Evolutionary conservation across 2,113 vertebrate species (phyloP).

Genomic region (Ptyas mucosa): DNA sequence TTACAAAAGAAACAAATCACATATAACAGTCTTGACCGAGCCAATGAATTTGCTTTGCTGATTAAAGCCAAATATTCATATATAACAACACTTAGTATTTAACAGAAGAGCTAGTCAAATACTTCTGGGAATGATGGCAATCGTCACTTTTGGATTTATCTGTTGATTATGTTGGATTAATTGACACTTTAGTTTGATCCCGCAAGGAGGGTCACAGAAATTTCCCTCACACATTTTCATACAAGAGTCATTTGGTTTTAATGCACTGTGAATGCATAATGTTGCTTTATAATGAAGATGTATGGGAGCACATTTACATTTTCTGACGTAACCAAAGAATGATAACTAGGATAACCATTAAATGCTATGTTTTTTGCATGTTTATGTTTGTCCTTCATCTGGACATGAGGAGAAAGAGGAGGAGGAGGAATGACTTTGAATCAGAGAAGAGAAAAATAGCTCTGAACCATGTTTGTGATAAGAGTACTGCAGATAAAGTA

Average conservation of each 20-base stretch:
- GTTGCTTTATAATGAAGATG: slow-evolving; percentile 20
- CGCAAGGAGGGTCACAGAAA: background rate
- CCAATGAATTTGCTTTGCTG: background rate
- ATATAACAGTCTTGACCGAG: background rate
- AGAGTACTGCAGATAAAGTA: background rate
- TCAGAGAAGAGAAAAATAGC: background rate
- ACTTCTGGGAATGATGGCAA: background rate
- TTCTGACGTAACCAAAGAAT: slow-evolving; percentile 4
- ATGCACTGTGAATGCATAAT: slow-evolving; percentile 9
- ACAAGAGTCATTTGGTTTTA: background rate
- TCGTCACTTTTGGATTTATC: background rate
- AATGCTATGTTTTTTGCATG: slow-evolving; percentile 10
- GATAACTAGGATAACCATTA: background rate
- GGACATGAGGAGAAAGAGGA: background rate
- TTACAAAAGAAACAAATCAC: background rate
- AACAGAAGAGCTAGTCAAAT: background rate
- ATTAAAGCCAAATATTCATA: background rate
- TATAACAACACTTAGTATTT: background rate
- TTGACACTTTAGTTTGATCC: background rate
- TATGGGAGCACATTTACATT: slow-evolving; percentile 14
- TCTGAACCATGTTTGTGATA: background rate
- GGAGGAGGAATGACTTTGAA: background rate
- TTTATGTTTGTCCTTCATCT: slow-evolving; percentile 2
- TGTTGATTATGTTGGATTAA: background rate
- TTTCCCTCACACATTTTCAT: background rate